phyloP scores from a whole-genome alignment of 1,140 invertebrate species.

The Triops cancriformis region DNA sequence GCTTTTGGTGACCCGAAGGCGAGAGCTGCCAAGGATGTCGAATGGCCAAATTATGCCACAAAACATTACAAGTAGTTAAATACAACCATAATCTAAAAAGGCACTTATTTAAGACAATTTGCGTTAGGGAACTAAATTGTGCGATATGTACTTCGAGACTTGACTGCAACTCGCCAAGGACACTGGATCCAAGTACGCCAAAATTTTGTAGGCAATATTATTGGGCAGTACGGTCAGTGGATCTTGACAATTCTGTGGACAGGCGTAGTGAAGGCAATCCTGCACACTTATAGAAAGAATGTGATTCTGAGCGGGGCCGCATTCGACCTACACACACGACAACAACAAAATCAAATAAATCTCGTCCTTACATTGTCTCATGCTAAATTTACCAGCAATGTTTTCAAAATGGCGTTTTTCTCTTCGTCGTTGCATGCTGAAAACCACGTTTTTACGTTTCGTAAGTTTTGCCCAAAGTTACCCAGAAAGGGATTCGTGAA shows the following conservation, averaged over 20 bases:
- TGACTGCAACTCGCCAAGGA: conserved; percentile 25
- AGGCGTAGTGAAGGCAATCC: conserved; percentile 39
- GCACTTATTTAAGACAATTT: background rate
- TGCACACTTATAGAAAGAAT: conserved; percentile 41
- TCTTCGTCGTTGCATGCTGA: conserved; percentile 41
- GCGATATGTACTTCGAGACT: background rate
- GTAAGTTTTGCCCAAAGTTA: background rate
- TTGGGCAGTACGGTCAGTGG: conserved; percentile 41
- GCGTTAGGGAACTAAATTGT: background rate
- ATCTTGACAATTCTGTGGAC: conserved; percentile 44
- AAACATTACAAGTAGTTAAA: conserved; percentile 26
- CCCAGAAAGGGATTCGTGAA: background rate
- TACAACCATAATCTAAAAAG: conserved; percentile 28
- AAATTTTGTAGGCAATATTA: conserved; percentile 40
- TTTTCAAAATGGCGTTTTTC: conserved; percentile 40
- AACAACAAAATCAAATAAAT: conserved; percentile 19
- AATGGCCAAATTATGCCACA: conserved; percentile 32
- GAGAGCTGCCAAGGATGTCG: conserved; percentile 30
- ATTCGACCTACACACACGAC: conserved; percentile 38
- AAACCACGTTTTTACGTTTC: conserved; percentile 37
- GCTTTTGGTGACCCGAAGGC: conserved; percentile 29
- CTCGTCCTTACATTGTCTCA: background rate
- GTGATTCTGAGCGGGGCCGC: conserved; percentile 42
- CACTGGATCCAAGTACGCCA: conserved; percentile 44
- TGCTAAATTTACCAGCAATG: conserved; percentile 36